These are phyloP conservation scores for Oncorhynchus clarkii DNA, from an alignment of 2,113 vertebrate genomes.

Conservation along the genomic window DNA sequence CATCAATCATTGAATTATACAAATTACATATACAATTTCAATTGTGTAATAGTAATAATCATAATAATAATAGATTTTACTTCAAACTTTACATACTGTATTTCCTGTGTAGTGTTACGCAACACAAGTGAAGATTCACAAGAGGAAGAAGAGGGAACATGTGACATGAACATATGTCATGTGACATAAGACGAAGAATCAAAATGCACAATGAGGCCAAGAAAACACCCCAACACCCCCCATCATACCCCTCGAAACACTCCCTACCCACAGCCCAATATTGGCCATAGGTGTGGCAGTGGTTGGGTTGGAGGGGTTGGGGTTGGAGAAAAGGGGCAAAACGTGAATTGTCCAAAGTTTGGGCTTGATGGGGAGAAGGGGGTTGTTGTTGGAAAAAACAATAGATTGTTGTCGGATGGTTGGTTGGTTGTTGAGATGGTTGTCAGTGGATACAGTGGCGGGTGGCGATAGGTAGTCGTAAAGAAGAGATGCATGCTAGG, in stretches of 20 bases:
- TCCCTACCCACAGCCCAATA: neutral
- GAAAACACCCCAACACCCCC: neutral
- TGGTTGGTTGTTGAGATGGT: neutral
- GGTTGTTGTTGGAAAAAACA: constrained; percentile 9
- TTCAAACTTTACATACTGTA: constrained; percentile 71
- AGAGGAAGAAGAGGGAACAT: constrained; percentile 33
- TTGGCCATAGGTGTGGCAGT: neutral
- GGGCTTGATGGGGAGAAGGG: neutral
- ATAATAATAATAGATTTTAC: constrained; percentile 60
- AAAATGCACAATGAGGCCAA: constrained; percentile 18
- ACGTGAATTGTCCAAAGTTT: neutral
- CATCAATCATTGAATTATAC: constrained; percentile 70
- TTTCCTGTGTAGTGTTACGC: constrained; percentile 69
- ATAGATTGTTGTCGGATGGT: constrained; percentile 2
- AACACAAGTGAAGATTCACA: constrained; percentile 61
- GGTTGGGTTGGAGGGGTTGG: neutral
- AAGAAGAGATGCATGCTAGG: constrained; percentile 66
- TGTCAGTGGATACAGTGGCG: constrained; percentile 18
- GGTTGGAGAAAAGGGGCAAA: constrained; percentile 31
- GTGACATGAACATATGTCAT: no score
- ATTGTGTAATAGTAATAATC: constrained; percentile 58
- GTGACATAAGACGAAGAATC: neutral
- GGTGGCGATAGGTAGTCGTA: constrained; percentile 29
- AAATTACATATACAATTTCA: constrained; percentile 73
- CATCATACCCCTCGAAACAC: neutral